Conservation (phyloP, 2,888 invertebrate genomes). For the Rhodophaea formosa region DNA sequence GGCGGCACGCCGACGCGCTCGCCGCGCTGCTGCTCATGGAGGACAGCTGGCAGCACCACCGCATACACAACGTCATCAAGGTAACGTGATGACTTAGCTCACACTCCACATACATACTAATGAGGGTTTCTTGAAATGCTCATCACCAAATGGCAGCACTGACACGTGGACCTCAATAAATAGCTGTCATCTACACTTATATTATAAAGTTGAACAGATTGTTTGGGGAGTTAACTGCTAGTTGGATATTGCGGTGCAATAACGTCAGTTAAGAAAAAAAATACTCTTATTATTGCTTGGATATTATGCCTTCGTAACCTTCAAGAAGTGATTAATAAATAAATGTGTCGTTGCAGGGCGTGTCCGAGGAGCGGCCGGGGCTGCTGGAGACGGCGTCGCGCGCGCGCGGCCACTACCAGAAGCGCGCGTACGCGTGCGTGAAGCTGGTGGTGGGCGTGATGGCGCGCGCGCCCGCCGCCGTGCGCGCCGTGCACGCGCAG, state of each 20-base stretch:
- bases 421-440: conserved; percentile 97
- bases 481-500: conserved; percentile 89
- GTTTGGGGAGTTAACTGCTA: no score
- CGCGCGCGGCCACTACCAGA: conserved; percentile 97
- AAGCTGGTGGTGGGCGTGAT: conserved; percentile 96
- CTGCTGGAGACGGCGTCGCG: conserved; percentile 95
- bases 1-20: conserved; percentile 94
- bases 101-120: no score
- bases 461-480: conserved; percentile 90
- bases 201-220: no score
- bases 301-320: no score
- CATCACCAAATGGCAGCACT: no score
- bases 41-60: conserved; percentile 97
- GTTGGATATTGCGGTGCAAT: no score
- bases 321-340: no score
- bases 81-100: conserved; percentile 49
- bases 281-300: no score
- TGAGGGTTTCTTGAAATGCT: no score
- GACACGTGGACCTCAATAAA: no score
- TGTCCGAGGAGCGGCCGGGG: conserved; percentile 88
- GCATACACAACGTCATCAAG: conserved; percentile 96
- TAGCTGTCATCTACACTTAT: no score
- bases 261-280: no score
- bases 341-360: conserved; percentile 47
- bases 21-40: conserved; percentile 93